Percentiles rank a stretch among this genome's conserved stretches.
Conservation (phyloP, 2,797 vertebrate genomes). For the Catostomus latipinnis region DNA sequence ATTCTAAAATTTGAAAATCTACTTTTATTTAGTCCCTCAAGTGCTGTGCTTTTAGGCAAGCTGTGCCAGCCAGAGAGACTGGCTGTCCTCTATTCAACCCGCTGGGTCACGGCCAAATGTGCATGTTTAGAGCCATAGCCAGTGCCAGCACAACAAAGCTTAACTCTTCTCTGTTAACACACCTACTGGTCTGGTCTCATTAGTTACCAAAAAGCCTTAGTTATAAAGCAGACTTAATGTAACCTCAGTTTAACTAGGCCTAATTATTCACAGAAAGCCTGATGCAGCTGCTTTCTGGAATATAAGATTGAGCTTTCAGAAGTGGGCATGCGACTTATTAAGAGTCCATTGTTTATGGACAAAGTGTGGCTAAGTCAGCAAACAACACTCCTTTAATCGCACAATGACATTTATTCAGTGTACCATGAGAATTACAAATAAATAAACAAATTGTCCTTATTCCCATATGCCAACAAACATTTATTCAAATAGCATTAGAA, state of each 20-base stretch:
- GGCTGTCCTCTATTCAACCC: constrained; percentile 32
- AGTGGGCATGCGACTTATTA: constrained; percentile 52
- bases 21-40: neutral
- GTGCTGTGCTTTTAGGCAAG: constrained; percentile 17
- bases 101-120: constrained; percentile 1
- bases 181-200: constrained; percentile 12
- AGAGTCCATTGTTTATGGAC: constrained; percentile 67
- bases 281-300: constrained; percentile 1
- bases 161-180: neutral
- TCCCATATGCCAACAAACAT: constrained; percentile 63
- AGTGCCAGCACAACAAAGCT: constrained; percentile 8
- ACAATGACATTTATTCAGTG: constrained; percentile 63
- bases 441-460: constrained; percentile 69
- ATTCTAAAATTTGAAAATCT: constrained; percentile 37
- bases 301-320: constrained; percentile 38
- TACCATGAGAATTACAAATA: constrained; percentile 63
- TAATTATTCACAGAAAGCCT: neutral
- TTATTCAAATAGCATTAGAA: constrained; percentile 30
- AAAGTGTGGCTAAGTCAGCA: constrained; percentile 65
- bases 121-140: constrained; percentile 1
- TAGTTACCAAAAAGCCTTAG: neutral
- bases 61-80: constrained; percentile 15
- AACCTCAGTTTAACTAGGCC: neutral
- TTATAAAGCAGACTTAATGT: neutral
- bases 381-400: constrained; percentile 68